These are phyloP conservation scores for Microcaecilia unicolor DNA, from an alignment of 2,797 vertebrate genomes.

Conservation along the genomic window DNA sequence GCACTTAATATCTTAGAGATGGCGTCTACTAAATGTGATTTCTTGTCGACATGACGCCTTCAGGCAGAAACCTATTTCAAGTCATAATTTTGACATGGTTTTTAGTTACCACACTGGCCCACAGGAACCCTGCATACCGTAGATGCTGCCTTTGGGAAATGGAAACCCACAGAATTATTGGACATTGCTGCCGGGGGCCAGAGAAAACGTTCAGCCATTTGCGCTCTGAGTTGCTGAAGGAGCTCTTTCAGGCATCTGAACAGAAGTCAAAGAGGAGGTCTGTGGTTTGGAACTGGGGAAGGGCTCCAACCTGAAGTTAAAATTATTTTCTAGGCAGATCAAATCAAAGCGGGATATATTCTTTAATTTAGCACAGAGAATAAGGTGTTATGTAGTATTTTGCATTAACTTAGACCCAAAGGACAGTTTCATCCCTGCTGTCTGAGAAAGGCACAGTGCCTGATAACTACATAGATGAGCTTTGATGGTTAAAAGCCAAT, in stretches of 20 bases:
- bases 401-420: too few relatives aligned
- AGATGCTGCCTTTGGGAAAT: conserved; percentile 26
- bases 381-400: too few relatives aligned
- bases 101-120: conserved; percentile 23
- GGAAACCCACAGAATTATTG: conserved; percentile 12
- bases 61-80: conserved; percentile 29
- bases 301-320: too few relatives aligned
- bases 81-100: conserved; percentile 23
- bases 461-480: too few relatives aligned
- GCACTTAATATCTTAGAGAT: conserved; percentile 6
- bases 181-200: conserved; percentile 25
- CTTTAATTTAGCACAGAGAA: not conserved
- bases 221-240: conserved; percentile 13
- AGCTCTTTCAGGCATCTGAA: conserved; percentile 23
- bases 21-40: conserved; percentile 17
- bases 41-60: conserved; percentile 16
- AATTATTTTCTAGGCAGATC: too few relatives aligned
- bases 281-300: not conserved
- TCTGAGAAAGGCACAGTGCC: too few relatives aligned
- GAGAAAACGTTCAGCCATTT: conserved; percentile 21
- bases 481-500: too few relatives aligned
- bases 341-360: not conserved
- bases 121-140: conserved; percentile 20
- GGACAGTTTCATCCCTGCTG: too few relatives aligned
- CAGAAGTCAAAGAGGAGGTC: too few relatives aligned